Conservation (phyloP, 2,797 vertebrate species). For the Novumbra hubbsi region DNA sequence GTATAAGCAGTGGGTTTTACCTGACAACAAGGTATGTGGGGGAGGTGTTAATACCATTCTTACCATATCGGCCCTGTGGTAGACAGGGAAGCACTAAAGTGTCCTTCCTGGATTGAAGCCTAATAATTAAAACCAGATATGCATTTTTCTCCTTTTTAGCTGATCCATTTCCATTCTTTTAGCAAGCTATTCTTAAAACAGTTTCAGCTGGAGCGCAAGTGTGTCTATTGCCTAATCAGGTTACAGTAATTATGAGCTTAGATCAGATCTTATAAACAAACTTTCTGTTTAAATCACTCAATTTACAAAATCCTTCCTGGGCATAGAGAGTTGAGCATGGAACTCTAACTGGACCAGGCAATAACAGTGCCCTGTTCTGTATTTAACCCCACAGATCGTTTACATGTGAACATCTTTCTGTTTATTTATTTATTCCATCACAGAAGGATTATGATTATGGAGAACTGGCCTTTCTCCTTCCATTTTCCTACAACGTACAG, state of each 20-base stretch:
- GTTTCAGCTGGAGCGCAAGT: conserved; percentile 41
- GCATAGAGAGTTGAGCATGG: conserved; percentile 18
- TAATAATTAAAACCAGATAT: conserved; percentile 16
- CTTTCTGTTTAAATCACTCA: conserved; percentile 45
- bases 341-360: conserved; percentile 29
- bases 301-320: conserved; percentile 30
- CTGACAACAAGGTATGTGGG: not conserved
- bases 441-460: conserved; percentile 1
- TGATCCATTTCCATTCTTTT: not conserved
- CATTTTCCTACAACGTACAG: conserved; percentile 1
- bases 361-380: not conserved
- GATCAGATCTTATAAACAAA: conserved; percentile 61
- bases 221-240: conserved; percentile 48
- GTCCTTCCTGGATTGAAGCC: not conserved
- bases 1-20: not conserved
- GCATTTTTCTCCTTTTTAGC: conserved; percentile 44
- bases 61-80: not conserved
- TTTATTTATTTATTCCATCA: conserved; percentile 14
- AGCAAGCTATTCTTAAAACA: conserved; percentile 17
- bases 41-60: not conserved
- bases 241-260: conserved; percentile 55
- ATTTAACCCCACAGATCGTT: not conserved
- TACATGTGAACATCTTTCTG: conserved; percentile 20
- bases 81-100: not conserved
- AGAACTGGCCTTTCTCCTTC: not conserved